These are phyloP conservation scores for Ophonus ardosiacus DNA, from an alignment of 2,888 invertebrate species.

Conservation along the genomic window DNA sequence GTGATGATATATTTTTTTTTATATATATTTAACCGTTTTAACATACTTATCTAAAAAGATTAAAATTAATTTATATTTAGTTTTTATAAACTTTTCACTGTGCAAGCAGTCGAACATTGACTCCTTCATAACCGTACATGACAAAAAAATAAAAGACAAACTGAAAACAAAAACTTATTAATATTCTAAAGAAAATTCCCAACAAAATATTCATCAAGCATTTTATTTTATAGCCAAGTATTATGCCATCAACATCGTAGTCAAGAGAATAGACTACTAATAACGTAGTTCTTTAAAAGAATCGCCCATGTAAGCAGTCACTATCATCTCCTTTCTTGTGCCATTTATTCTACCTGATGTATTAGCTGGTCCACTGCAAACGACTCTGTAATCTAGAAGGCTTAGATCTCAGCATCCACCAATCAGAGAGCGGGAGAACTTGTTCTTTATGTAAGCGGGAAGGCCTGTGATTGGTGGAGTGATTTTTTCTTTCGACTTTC, in stretches of 20 bases:
- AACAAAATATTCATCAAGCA: background rate
- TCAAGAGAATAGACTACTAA: constrained; percentile 31
- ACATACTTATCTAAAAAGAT: no score
- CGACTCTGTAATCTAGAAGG: constrained; percentile 29
- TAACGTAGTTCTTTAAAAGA: constrained; percentile 53
- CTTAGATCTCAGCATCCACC: constrained; percentile 30
- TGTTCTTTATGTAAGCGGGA: constrained; percentile 57
- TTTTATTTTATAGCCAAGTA: background rate
- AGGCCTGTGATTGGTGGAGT: constrained; percentile 40
- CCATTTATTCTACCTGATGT: constrained; percentile 20
- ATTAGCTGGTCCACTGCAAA: constrained; percentile 33
- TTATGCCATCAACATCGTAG: background rate
- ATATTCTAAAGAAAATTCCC: background rate
- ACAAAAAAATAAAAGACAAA: background rate
- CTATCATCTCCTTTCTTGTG: background rate
- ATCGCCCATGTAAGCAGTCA: constrained; percentile 33
- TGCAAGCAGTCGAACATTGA: no score
- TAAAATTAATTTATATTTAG: no score
- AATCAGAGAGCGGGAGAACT: constrained; percentile 31
- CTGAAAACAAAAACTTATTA: background rate
- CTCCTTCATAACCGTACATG: no score
- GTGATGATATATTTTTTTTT: no score
- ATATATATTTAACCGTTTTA: no score
- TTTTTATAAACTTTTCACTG: no score
- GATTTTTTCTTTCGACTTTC: constrained; percentile 42